phyloP scores from a whole-genome alignment of 2,888 invertebrate genomes.

The Tachina lurida region DNA sequence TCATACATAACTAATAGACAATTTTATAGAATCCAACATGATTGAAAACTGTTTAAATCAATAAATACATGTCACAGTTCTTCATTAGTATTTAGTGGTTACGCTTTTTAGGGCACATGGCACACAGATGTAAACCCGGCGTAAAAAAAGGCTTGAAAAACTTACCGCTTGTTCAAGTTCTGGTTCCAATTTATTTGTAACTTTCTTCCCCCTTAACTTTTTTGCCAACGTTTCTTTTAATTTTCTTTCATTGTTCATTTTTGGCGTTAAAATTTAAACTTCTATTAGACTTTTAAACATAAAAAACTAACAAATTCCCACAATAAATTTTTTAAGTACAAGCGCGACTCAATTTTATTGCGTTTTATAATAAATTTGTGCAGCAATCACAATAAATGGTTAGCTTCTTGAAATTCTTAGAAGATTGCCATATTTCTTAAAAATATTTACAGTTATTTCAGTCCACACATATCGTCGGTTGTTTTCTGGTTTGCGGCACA shows the following conservation, averaged over 20 bases:
- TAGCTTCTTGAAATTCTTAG: not conserved
- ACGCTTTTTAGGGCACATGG: too few species aligned
- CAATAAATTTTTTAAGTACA: not conserved
- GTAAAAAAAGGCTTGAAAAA: not conserved
- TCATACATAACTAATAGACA: too few species aligned
- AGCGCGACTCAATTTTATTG: not conserved
- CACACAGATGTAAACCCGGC: too few species aligned
- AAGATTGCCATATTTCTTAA: not conserved
- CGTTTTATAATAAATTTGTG: too few species aligned
- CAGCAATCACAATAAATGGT: conserved; percentile 8
- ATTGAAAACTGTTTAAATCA: too few species aligned
- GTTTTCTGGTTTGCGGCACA: too few species aligned
- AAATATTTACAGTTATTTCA: not conserved
- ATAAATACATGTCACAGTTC: too few species aligned
- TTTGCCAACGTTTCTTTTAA: conserved; percentile 57
- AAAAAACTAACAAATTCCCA: not conserved
- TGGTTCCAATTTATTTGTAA: not conserved
- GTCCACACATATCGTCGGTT: too few species aligned
- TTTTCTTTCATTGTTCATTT: conserved; percentile 49
- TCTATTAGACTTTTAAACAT: conserved; percentile 37
- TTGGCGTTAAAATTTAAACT: not conserved
- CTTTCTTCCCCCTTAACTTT: conserved; percentile 45
- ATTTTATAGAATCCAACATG: too few species aligned
- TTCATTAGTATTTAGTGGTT: too few species aligned
- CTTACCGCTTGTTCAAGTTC: conserved; percentile 39